phyloP scores from a whole-genome alignment of 2,113 vertebrate species.

The Nothobranchius furzeri region DNA sequence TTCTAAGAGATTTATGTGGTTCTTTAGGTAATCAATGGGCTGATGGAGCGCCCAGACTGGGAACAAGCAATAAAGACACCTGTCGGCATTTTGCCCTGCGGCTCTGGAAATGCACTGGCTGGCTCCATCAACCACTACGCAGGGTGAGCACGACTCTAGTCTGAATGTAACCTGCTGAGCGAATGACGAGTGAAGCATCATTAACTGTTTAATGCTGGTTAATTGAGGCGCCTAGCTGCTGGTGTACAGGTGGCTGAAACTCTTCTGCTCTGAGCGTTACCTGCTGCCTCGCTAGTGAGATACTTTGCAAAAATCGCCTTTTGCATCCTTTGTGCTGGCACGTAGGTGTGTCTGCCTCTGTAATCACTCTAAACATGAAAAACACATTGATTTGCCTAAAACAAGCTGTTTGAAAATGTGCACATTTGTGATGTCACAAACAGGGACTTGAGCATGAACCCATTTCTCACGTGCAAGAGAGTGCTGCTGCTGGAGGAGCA shows the following conservation, averaged over 20 bases:
- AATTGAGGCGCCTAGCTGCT: not conserved
- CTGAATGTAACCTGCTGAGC: not conserved
- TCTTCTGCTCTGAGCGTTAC: not conserved
- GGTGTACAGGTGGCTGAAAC: not conserved
- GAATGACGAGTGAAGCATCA: not conserved
- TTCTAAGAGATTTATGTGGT: not conserved
- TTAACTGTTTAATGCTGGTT: not conserved
- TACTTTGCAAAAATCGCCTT: too few species aligned
- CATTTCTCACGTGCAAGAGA: too few species aligned
- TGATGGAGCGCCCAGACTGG: slow-evolving; percentile 89
- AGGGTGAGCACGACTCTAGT: slow-evolving; percentile 75
- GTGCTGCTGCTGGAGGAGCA: too few species aligned
- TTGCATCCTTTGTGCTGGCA: too few species aligned
- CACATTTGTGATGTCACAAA: too few species aligned
- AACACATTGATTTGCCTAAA: too few species aligned
- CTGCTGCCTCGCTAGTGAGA: not conserved
- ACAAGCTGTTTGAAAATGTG: too few species aligned
- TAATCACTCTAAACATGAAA: too few species aligned
- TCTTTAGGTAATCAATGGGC: slow-evolving; percentile 87
- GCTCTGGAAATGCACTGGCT: slow-evolving; percentile 90
- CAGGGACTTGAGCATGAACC: too few species aligned
- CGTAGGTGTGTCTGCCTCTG: too few species aligned
- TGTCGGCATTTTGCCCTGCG: slow-evolving; percentile 88
- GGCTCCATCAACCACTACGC: slow-evolving; percentile 87
- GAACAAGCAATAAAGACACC: slow-evolving; percentile 89